Base-by-base conservation (phyloP, 2,888 invertebrate genomes). In the Leptopterna dolabrata region DNA sequence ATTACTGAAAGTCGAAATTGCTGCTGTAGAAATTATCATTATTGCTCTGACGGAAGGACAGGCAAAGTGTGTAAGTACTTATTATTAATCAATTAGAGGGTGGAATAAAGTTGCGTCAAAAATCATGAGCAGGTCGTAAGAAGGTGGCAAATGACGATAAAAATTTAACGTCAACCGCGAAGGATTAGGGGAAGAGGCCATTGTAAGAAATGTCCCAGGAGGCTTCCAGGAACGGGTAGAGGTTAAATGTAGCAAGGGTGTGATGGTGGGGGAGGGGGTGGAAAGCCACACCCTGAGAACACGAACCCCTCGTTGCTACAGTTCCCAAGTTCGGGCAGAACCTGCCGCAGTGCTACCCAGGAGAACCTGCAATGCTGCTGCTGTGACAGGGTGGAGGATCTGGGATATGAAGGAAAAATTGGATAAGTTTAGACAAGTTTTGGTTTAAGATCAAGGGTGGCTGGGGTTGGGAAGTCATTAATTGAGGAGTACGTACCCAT, bases 261-360 rank as follows among this genome's bases (percentile, higher is more conserved):
- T 29, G 81, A 3, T 16, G 81, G 29, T 51, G 36, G n/a, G 81
- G n/a, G 55, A 9, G 55, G n/a, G 9, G 55, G 16, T 11, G 81
- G 9, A 47, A 47, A 81, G 81, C 81, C 81, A 81, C 81, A 81
- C 81, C 81, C 81, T 81, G 29, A 81, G 51, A 51, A 55, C 81
- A 81, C 51, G 30, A 45, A 47, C 55, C 81, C 55, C 76, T 24
- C 43, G 3, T 55, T 55, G 11, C 81, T 19, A 30, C 43, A 4
- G 16, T 51, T 81, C n/a, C 16, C 30, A 29, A 81, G 81, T 45
- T 29, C 29, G 29, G 51, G 4, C 47, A 27, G 45, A 47, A 43
- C 78, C 16, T 45, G 27, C 78, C 78, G 78, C 78, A 78, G 43
- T 51, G 55, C 81, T 29, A 29, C 51, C 55, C 16, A 55, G 4